Percentiles rank a stretch among this genome's conserved stretches.
phyloP scores from a whole-genome alignment of 1,140 invertebrate species.

The Pararge aegeria region DNA sequence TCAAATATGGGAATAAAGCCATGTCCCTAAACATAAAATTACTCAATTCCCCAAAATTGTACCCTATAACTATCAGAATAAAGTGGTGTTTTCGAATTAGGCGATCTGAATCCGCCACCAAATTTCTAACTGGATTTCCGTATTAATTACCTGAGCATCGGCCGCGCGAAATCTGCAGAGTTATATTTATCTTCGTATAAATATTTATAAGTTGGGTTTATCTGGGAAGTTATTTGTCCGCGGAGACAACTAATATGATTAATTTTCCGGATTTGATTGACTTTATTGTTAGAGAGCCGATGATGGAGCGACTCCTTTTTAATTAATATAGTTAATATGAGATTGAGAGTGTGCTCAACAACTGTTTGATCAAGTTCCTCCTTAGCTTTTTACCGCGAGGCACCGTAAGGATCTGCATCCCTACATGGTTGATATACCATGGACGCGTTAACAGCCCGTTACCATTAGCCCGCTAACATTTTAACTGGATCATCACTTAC shows the following conservation, averaged over 20 bases:
- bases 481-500: no score
- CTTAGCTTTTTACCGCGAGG: no score
- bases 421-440: no score
- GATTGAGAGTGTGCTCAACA: no score
- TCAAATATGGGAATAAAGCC: neutral
- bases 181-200: conserved; percentile 32
- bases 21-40: neutral
- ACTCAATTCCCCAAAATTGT: neutral
- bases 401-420: no score
- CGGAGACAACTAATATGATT: conserved; percentile 37
- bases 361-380: no score
- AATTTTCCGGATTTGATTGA: conserved; percentile 36
- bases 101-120: conserved; percentile 5
- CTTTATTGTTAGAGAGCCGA: conserved; percentile 29
- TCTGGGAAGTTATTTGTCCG: conserved; percentile 34
- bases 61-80: neutral
- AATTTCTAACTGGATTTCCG: conserved; percentile 24
- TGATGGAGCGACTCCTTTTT: conserved; percentile 31
- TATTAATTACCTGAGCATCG: conserved; percentile 32
- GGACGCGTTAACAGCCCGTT: no score
- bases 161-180: conserved; percentile 10
- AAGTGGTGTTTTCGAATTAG: conserved; percentile 1
- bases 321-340: no score
- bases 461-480: no score
- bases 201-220: conserved; percentile 36